These are phyloP conservation scores for Celastrina argiolus DNA, from an alignment of 2,888 invertebrate genomes.

Conservation along the genomic window DNA sequence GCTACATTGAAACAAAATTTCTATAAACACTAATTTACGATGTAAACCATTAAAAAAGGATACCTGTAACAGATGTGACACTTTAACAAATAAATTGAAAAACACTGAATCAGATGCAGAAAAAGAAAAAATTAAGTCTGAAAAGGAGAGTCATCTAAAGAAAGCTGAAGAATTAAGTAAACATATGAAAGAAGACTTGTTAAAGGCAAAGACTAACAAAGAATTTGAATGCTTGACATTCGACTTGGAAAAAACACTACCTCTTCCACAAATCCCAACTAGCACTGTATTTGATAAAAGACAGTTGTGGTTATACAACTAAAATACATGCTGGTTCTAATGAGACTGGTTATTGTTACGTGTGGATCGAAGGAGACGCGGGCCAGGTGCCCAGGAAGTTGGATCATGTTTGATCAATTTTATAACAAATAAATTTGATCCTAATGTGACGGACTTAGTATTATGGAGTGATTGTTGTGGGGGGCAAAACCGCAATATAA, in stretches of 20 bases:
- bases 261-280: slow-evolving; percentile 13
- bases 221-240: slow-evolving; percentile 17
- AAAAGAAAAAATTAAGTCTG: neutral
- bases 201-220: slow-evolving; percentile 14
- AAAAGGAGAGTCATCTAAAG: slow-evolving; percentile 1
- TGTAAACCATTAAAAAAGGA: slow-evolving; percentile 16
- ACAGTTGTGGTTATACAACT: slow-evolving; percentile 26
- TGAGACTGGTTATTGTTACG: slow-evolving; percentile 28
- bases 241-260: slow-evolving; percentile 19
- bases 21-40: slow-evolving; percentile 2
- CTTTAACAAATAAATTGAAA: slow-evolving; percentile 11
- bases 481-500: neutral
- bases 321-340: slow-evolving; percentile 29
- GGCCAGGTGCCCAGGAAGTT: slow-evolving; percentile 29
- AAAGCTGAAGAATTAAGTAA: slow-evolving; percentile 12
- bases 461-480: slow-evolving; percentile 20
- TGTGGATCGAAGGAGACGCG: slow-evolving; percentile 32
- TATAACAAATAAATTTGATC: slow-evolving; percentile 20
- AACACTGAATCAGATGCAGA: neutral
- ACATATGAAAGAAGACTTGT: slow-evolving; percentile 16
- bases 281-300: slow-evolving; percentile 23
- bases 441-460: neutral
- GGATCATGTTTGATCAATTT: slow-evolving; percentile 28
- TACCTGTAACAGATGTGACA: slow-evolving; percentile 19
- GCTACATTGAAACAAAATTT: slow-evolving; percentile 17